Conservation (phyloP, 1,140 invertebrate species). For the Aphaenogaster rudis region DNA sequence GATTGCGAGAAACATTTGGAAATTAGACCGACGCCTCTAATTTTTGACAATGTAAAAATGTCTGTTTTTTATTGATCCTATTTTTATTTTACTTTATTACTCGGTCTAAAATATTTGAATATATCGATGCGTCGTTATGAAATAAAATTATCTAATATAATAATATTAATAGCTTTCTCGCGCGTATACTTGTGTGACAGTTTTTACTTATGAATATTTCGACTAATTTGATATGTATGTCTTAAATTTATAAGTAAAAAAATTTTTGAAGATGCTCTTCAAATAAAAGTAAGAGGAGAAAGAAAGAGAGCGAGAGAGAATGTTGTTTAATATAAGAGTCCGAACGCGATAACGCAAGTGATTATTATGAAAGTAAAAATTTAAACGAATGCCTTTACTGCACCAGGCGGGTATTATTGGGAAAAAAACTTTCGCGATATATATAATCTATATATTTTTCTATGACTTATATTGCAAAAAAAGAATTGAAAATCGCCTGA, state of each 20-base stretch:
- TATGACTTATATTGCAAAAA: slow-evolving; percentile 51
- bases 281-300: not conserved
- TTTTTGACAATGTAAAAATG: not conserved
- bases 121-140: slow-evolving; percentile 10
- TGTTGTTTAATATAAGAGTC: not conserved
- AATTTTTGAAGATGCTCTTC: slow-evolving; percentile 8
- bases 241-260: slow-evolving; percentile 8
- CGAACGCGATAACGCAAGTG: slow-evolving; percentile 42
- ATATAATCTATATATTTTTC: slow-evolving; percentile 55
- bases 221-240: not conserved
- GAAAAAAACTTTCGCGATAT: slow-evolving; percentile 16
- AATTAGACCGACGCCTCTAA: not conserved
- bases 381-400: slow-evolving; percentile 38
- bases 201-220: slow-evolving; percentile 33
- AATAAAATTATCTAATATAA: slow-evolving; percentile 34
- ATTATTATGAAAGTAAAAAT: slow-evolving; percentile 55
- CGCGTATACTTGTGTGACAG: not conserved
- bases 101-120: not conserved
- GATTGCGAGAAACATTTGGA: not conserved
- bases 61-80: not conserved
- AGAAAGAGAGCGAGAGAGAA: not conserved
- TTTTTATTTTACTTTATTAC: not conserved
- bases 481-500: slow-evolving; percentile 6
- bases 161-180: slow-evolving; percentile 42
- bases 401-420: slow-evolving; percentile 20